A percentile compares a stretch with the other conserved stretches of the same genome.
These are phyloP conservation scores for Dolichoris vasculosae DNA, from an alignment of 1,140 invertebrate genomes.

Conservation along the genomic window DNA sequence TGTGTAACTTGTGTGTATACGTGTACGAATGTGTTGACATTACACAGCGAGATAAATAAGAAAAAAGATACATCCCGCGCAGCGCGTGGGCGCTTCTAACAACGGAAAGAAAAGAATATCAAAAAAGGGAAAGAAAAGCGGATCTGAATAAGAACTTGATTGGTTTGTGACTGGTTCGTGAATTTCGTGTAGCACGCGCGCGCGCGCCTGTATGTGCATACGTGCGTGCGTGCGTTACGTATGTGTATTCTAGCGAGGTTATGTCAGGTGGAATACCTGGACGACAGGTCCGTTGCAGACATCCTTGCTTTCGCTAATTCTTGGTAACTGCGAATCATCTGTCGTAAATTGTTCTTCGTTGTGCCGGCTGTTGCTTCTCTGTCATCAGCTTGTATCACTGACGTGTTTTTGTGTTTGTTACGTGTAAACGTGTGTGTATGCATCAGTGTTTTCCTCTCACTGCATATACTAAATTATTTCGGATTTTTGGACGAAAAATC, in stretches of 20 bases:
- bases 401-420: neutral
- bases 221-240: neutral
- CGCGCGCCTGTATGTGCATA: neutral
- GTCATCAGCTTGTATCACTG: neutral
- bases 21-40: neutral
- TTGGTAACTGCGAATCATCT: neutral
- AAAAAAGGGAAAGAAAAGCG: neutral
- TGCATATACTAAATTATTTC: neutral
- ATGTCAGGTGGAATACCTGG: constrained; percentile 35
- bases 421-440: neutral
- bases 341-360: neutral
- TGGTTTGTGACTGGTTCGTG: neutral
- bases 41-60: neutral
- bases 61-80: neutral
- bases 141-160: constrained; percentile 9
- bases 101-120: neutral
- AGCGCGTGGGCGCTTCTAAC: neutral
- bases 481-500: constrained; percentile 52
- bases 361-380: neutral
- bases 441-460: neutral
- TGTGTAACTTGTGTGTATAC: neutral
- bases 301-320: neutral
- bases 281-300: neutral
- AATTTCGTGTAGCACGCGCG: neutral
- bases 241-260: constrained; percentile 32